Conservation (phyloP, 2,888 invertebrate genomes). For the Rapana venosa region DNA sequence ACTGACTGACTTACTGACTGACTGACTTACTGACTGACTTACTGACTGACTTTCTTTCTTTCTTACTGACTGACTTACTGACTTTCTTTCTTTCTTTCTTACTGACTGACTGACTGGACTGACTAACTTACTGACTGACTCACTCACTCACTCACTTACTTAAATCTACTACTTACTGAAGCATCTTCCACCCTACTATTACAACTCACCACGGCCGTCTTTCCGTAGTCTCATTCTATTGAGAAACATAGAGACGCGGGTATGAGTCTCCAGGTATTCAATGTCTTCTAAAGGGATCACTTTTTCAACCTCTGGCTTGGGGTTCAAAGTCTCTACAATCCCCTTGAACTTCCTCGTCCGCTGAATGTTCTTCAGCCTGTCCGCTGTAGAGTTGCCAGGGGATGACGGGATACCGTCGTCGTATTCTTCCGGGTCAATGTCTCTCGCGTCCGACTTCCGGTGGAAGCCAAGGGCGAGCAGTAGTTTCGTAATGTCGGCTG, state of each 20-base stretch:
- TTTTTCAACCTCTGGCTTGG: background rate
- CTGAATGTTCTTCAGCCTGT: background rate
- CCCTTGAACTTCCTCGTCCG: background rate
- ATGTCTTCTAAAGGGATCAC: background rate
- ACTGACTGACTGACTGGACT: too few species aligned
- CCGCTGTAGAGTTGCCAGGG: background rate
- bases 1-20: background rate
- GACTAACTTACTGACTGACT: too few species aligned
- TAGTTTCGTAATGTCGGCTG: background rate
- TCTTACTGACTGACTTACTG: too few species aligned
- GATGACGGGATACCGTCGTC: background rate
- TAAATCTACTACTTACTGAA: too few species aligned
- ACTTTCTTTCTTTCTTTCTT: too few species aligned
- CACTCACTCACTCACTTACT: too few species aligned
- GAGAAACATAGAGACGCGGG: background rate
- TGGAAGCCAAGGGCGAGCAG: background rate
- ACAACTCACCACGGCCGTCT: background rate
- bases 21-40: background rate
- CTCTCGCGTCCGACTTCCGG: background rate
- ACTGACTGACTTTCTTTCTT: too few species aligned
- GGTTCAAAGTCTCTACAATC: background rate
- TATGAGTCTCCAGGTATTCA: background rate
- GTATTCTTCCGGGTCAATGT: slow-evolving; percentile 14
- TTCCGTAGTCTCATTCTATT: background rate
- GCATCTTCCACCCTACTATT: background rate